Evolutionary conservation across 2,888 invertebrate genomes (phyloP).

Genomic region (Endotricha flammealis): DNA sequence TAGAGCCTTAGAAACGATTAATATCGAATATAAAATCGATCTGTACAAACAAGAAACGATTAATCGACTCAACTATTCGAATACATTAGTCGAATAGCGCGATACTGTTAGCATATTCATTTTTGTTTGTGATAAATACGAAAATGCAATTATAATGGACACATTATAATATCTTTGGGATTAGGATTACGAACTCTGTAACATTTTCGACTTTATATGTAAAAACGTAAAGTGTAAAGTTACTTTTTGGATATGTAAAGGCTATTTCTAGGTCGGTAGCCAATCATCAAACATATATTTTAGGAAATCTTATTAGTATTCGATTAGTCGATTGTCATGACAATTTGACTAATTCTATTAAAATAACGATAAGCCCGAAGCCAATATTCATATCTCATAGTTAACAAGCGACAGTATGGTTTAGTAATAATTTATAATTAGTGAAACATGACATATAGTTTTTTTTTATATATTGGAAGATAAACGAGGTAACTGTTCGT

Average conservation of each 20-base stretch:
- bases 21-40: not conserved
- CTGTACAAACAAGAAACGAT: slow-evolving; percentile 3
- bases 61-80: slow-evolving; percentile 2
- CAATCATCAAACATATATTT: slow-evolving; percentile 30
- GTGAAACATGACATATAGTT: too few species aligned
- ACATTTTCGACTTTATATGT: not conserved
- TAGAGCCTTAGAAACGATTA: not conserved
- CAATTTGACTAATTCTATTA: slow-evolving; percentile 2
- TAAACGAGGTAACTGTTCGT: too few species aligned
- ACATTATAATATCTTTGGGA: slow-evolving; percentile 1
- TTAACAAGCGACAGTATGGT: not conserved
- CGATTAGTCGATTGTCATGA: slow-evolving; percentile 1
- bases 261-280: slow-evolving; percentile 30
- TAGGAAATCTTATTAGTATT: slow-evolving; percentile 41
- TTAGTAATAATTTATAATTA: not conserved
- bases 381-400: not conserved
- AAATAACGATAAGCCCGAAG: not conserved
- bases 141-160: not conserved
- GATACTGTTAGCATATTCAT: slow-evolving; percentile 3
- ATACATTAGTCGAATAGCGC: slow-evolving; percentile 5
- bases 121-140: not conserved
- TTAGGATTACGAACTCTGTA: not conserved
- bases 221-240: slow-evolving; percentile 2
- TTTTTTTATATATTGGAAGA: too few species aligned
- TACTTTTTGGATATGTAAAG: not conserved